phyloP scores from a whole-genome alignment of 2,888 invertebrate genomes.

The Coronaproctus castanopsis region DNA sequence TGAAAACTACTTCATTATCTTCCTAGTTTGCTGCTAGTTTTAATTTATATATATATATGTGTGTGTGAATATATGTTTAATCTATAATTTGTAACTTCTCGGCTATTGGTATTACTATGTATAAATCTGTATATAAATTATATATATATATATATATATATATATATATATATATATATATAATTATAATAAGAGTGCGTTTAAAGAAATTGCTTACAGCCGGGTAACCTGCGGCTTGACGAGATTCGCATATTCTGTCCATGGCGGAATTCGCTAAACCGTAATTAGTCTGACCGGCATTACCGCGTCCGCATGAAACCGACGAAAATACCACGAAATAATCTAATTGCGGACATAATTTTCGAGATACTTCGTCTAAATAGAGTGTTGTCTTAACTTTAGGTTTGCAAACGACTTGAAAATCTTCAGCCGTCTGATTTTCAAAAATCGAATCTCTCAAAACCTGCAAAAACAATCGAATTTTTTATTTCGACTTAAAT shows the following conservation, averaged over 20 bases:
- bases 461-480: too few species aligned
- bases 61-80: too few species aligned
- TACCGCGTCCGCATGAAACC: slow-evolving; percentile 88
- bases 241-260: slow-evolving; percentile 55
- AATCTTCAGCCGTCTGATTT: slow-evolving; percentile 61
- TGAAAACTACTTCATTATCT: too few species aligned
- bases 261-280: background rate
- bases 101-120: too few species aligned
- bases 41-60: too few species aligned
- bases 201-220: too few species aligned
- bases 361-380: slow-evolving; percentile 59
- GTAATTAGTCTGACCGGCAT: slow-evolving; percentile 59
- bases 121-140: too few species aligned
- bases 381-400: slow-evolving; percentile 69
- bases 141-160: too few species aligned
- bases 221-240: slow-evolving; percentile 64
- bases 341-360: slow-evolving; percentile 36
- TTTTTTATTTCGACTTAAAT: background rate
- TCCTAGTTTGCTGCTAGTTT: too few species aligned
- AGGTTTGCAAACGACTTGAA: slow-evolving; percentile 56
- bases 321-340: slow-evolving; percentile 70
- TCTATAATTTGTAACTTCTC: too few species aligned
- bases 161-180: too few species aligned
- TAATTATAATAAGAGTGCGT: too few species aligned
- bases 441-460: slow-evolving; percentile 70